phyloP scores from a whole-genome alignment of 2,113 vertebrate species.

The Saccopteryx leptura region DNA sequence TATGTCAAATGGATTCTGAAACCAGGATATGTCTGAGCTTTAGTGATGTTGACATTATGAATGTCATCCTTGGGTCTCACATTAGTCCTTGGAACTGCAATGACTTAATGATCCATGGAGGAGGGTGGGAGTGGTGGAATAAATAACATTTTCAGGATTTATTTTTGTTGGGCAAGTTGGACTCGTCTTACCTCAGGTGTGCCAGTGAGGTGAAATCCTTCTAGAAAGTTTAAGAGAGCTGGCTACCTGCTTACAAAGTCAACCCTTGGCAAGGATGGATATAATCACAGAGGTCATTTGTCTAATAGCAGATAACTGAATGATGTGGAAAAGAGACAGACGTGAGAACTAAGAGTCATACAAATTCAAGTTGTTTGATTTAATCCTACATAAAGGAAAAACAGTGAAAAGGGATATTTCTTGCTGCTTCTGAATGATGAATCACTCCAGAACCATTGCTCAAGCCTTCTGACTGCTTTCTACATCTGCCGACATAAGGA shows the following conservation, averaged over 20 bases:
- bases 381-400: conserved; percentile 32
- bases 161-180: not conserved
- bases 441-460: not conserved
- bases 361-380: conserved; percentile 21
- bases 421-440: not conserved
- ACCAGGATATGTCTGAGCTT: not conserved
- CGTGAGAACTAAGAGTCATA: not conserved
- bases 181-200: not conserved
- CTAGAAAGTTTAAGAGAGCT: not conserved
- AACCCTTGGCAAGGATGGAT: not conserved
- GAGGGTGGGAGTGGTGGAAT: not conserved
- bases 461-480: not conserved
- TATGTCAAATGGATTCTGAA: not conserved
- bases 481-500: not conserved
- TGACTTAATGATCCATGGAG: not conserved
- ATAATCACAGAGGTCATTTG: not conserved
- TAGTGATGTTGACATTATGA: not conserved
- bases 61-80: not conserved
- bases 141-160: not conserved
- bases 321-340: not conserved
- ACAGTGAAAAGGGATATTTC: not conserved
- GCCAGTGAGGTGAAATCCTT: conserved; percentile 31
- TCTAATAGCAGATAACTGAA: not conserved
- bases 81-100: not conserved
- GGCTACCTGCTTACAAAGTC: not conserved